phyloP scores from a whole-genome alignment of 2,113 vertebrate genomes.

The Cairina moschata region DNA sequence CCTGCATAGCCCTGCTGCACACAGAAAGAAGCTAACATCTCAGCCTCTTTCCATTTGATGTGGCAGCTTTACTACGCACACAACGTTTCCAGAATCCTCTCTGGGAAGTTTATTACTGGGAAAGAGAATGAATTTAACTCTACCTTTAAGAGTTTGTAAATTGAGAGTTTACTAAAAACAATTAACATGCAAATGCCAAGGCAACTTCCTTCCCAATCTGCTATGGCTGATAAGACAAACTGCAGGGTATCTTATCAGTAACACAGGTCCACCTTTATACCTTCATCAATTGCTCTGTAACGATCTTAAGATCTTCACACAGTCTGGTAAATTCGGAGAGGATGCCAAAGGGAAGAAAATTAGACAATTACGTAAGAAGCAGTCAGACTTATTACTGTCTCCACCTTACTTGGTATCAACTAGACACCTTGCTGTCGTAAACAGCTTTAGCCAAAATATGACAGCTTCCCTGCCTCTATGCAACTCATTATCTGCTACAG shows the following conservation, averaged over 20 bases:
- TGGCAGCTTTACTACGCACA: background rate
- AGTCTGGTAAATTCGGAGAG: background rate
- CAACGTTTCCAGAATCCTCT: background rate
- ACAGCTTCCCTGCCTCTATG: background rate
- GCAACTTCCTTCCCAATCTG: background rate
- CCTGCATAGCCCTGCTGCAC: accelerated
- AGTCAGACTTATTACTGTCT: background rate
- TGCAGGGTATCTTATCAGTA: background rate
- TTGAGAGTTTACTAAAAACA: constrained; percentile 5
- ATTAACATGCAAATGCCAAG: background rate
- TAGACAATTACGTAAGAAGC: background rate
- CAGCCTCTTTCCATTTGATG: background rate
- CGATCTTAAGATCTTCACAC: background rate
- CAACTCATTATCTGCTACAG: background rate
- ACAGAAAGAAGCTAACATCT: background rate
- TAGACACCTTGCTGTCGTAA: background rate
- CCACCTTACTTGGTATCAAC: background rate
- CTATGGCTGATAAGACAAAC: background rate
- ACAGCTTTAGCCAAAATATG: background rate
- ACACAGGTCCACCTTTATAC: background rate
- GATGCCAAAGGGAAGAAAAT: background rate
- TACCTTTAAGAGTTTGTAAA: background rate
- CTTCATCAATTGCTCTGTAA: background rate
- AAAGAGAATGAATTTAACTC: background rate
- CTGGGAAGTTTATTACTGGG: background rate